Evolutionary conservation across 2,113 vertebrate genomes (phyloP), one percentile per base, ranked within the genome.

Genomic region (Anarrhichthys ocellatus): DNA sequence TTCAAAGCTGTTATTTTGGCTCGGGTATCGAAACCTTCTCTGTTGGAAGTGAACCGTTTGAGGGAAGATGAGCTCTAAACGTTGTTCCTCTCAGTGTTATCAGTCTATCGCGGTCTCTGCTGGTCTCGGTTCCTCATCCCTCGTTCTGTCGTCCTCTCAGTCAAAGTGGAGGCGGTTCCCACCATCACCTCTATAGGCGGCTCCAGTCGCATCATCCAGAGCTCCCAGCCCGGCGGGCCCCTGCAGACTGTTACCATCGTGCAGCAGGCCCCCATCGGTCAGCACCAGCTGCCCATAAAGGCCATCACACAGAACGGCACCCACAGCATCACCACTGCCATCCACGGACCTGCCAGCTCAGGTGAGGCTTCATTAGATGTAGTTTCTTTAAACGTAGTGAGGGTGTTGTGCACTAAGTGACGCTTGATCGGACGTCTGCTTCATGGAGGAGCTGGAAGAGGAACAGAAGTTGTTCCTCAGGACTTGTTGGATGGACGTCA

Each of bases 231-330:
- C 27, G 89, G 94, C 78, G 27, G 95, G 0, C 95, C 97, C 50
- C 87, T 99, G 82, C 97, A 98, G 94, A 99, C 97, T 4, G 96
- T 99, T 32, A 97, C 98, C 90, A 97, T 99, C 14, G 95, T 99
- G 85, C 97, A 97, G 85, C 97, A 95, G 92, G 93, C 96, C 2
- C 96, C 97, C 52, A 80, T 99, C 69, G 98, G 98, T 36, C 98
- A 99, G 91, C 98, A 99, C 96, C 98, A 99, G 96, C 96, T 99
- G 90, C 98, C 98, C 22, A 96, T 99, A 70, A 98, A 97, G 94
- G 92, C 98, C 84, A 97, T 99, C 79, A 96, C 96, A 0, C 98
- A 99, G 89, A 99, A 99, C 1, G 98, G 98, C 83, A 97, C 96
- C 68, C 97, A 99, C 74, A 92, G 97, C 89, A 88, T 97, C 87